A percentile compares a stretch with the other conserved stretches of the same genome.
Conservation (phyloP, 2,797 vertebrate genomes). For the Jordanella pulchra region DNA sequence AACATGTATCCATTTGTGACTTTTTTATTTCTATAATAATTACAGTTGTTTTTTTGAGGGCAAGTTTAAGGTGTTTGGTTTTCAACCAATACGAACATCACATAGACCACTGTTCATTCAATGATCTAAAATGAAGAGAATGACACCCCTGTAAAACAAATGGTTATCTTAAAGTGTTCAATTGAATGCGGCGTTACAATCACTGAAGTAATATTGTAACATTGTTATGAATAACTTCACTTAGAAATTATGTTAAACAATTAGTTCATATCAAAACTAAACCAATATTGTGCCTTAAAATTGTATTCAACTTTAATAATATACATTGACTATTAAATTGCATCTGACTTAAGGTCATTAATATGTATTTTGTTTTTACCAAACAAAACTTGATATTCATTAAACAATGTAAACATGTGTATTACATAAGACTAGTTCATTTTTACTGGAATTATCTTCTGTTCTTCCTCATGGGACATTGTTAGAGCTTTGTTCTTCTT, state of each 20-base stretch:
- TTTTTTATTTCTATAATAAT: not conserved
- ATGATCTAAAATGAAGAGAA: not conserved
- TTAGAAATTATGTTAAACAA: not conserved
- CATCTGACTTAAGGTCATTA: not conserved
- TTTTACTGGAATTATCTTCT: constrained; percentile 3
- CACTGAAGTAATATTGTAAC: not conserved
- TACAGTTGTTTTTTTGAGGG: not conserved
- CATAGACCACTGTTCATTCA: not conserved
- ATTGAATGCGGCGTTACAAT: not conserved
- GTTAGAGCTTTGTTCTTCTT: constrained; percentile 39
- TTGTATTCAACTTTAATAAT: not conserved
- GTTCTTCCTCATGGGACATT: constrained; percentile 33
- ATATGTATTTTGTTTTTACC: not conserved
- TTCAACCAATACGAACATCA: no score
- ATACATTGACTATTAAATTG: not conserved
- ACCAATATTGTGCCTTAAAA: not conserved
- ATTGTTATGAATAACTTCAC: not conserved
- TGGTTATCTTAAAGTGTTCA: no score
- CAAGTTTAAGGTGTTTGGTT: no score
- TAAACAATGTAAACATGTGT: constrained; percentile 1
- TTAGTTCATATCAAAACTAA: not conserved
- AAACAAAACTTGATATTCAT: not conserved
- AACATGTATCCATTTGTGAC: not conserved
- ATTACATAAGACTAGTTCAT: constrained; percentile 5
- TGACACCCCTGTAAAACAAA: not conserved